phyloP scores from a whole-genome alignment of 2,797 vertebrate species.

The Lacerta agilis region DNA sequence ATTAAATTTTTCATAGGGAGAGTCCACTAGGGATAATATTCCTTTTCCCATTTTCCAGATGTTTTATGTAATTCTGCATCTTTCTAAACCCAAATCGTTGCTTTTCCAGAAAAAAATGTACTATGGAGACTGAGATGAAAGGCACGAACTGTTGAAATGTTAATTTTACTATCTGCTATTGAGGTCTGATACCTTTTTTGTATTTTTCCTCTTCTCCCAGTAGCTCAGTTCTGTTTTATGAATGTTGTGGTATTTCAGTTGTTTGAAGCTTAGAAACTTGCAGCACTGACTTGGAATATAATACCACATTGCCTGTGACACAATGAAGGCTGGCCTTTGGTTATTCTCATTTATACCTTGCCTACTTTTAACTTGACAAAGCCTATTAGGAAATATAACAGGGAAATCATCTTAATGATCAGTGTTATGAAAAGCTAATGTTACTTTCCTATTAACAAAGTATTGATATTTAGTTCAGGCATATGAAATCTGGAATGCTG shows the following conservation, averaged over 20 bases:
- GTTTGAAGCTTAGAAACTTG: constrained; percentile 92
- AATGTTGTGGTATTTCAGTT: constrained; percentile 94
- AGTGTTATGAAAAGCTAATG: constrained; percentile 8
- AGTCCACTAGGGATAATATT: constrained; percentile 95
- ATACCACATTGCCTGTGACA: constrained; percentile 80
- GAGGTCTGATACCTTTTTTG: constrained; percentile 94
- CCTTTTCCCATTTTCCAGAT: constrained; percentile 96
- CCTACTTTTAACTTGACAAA: constrained; percentile 41
- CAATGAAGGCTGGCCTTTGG: constrained; percentile 72
- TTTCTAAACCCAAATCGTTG: constrained; percentile 89
- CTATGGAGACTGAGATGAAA: constrained; percentile 96
- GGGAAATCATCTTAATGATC: constrained; percentile 12
- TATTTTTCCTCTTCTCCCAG: constrained; percentile 89
- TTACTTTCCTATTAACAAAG: neutral
- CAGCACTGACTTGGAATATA: constrained; percentile 86
- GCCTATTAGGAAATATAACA: constrained; percentile 45
- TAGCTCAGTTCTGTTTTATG: constrained; percentile 96
- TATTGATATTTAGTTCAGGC: neutral
- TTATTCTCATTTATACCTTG: constrained; percentile 56
- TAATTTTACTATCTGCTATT: constrained; percentile 99
- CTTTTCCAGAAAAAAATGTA: constrained; percentile 86
- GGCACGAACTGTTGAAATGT: constrained; percentile 98
- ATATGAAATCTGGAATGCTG: neutral
- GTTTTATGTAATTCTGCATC: constrained; percentile 93
- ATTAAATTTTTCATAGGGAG: constrained; percentile 98